Conservation (phyloP, 2,888 invertebrate species). For the Atethmia centrago region DNA sequence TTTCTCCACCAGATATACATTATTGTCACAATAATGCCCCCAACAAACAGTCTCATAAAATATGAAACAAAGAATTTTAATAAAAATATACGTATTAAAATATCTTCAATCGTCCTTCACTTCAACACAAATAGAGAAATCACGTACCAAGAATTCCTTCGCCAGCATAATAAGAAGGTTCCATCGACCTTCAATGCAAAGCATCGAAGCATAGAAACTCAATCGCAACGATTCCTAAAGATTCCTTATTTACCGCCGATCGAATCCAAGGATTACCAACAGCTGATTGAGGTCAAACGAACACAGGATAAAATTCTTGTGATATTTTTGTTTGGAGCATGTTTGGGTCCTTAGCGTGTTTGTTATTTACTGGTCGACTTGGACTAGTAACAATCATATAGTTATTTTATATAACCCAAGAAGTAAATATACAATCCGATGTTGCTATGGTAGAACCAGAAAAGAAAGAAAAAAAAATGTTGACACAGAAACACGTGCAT, state of each 20-base stretch:
- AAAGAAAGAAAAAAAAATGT: neutral
- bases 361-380: neutral
- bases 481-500: too few relatives aligned
- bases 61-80: neutral
- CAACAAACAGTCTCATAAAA: too few relatives aligned
- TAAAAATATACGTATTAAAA: neutral
- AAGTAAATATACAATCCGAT: neutral
- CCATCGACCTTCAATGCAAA: constrained; percentile 14
- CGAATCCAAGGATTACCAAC: constrained; percentile 26
- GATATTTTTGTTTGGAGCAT: constrained; percentile 4
- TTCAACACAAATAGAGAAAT: neutral
- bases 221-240: constrained; percentile 19
- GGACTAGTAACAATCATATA: neutral
- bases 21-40: too few relatives aligned
- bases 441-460: neutral
- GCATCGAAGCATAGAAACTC: constrained; percentile 20
- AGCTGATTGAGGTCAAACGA: constrained; percentile 22
- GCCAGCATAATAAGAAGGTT: constrained; percentile 17
- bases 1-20: neutral
- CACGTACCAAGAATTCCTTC: neutral
- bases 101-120: neutral
- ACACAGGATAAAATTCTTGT: neutral
- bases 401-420: neutral
- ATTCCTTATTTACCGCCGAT: constrained; percentile 36
- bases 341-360: neutral